Conservation (phyloP, 2,888 invertebrate species). For the Trissolcus japonicus region DNA sequence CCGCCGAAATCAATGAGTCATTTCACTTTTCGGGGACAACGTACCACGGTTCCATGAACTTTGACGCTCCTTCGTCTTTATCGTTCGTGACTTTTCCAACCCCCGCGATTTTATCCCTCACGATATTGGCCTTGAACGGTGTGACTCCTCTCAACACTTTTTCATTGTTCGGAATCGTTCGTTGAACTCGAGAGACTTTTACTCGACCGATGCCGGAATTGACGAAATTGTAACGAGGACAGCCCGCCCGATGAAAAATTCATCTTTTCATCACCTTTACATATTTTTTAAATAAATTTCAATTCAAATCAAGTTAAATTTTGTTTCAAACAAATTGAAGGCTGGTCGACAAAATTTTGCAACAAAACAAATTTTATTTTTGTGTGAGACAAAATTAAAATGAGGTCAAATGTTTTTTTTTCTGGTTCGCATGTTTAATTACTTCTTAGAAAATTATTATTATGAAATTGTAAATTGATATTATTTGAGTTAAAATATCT, state of each 20-base stretch:
- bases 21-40: constrained; percentile 35
- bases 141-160: constrained; percentile 27
- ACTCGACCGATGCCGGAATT: constrained; percentile 4
- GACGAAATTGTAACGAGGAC: constrained; percentile 26
- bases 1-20: constrained; percentile 38
- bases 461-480: too few species aligned
- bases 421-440: too few species aligned
- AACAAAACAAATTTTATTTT: too few species aligned
- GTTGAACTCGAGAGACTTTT: constrained; percentile 26
- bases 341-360: too few species aligned
- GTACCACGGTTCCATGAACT: constrained; percentile 46
- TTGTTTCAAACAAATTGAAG: too few species aligned
- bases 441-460: too few species aligned
- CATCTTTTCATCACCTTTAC: too few species aligned
- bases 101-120: constrained; percentile 24
- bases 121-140: constrained; percentile 36
- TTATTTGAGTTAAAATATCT: too few species aligned
- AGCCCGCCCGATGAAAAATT: constrained; percentile 19
- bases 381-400: too few species aligned
- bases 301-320: too few species aligned
- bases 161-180: constrained; percentile 25
- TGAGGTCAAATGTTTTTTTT: too few species aligned
- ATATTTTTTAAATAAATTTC: too few species aligned
- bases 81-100: constrained; percentile 5
- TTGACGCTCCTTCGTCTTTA: constrained; percentile 12